Percentiles rank a stretch among this genome's conserved stretches.
These are phyloP conservation scores for Nycticryphes semicollaris DNA, from an alignment of 2,113 vertebrate species.

Conservation along the genomic window DNA sequence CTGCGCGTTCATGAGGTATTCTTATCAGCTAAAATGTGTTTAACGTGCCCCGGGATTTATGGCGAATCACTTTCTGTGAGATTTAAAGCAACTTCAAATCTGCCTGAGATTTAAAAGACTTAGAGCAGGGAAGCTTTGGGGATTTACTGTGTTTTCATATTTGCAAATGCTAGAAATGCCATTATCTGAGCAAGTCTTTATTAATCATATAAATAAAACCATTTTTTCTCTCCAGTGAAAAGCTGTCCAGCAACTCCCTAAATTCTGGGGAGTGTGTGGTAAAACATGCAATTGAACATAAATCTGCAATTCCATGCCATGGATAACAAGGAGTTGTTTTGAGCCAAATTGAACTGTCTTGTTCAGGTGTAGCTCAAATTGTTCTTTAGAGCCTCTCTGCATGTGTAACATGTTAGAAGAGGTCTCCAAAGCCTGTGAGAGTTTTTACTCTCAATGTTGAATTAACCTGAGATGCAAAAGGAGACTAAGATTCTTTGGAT, in stretches of 20 bases:
- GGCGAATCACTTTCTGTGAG: neutral
- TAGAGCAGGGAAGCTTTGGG: neutral
- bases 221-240: neutral
- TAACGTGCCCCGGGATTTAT: constrained; percentile 17
- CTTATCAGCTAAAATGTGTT: neutral
- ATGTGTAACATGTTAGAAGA: fast-evolving
- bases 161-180: constrained; percentile 43
- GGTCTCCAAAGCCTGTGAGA: neutral
- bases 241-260: neutral
- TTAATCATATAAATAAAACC: constrained; percentile 50
- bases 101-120: constrained; percentile 38
- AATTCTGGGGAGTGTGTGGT: neutral
- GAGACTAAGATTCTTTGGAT: neutral
- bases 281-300: neutral
- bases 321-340: neutral
- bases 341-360: neutral
- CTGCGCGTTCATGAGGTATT: neutral
- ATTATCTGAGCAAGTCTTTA: constrained; percentile 24
- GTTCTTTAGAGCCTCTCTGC: neutral
- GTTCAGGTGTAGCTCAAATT: neutral
- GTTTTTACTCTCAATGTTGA: neutral
- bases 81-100: constrained; percentile 45
- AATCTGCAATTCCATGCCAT: neutral
- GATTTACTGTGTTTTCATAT: constrained; percentile 45
- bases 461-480: neutral